Evolutionary conservation across 2,113 vertebrate genomes (phyloP).

Genomic region (Pseudopodoces humilis): DNA sequence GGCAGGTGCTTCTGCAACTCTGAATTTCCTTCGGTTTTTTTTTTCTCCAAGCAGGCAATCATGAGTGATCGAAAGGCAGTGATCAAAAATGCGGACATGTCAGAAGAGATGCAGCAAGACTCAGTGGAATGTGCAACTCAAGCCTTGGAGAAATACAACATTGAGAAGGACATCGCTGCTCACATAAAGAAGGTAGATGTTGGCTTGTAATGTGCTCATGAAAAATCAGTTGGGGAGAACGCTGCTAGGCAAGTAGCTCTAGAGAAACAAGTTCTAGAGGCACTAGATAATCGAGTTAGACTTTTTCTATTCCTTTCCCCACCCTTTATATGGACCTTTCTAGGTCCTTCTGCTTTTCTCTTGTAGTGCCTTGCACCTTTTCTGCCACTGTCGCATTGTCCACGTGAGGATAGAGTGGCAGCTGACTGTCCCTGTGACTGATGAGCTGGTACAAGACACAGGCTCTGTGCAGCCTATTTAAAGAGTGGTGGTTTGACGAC

Average conservation of each 20-base stretch:
- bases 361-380: neutral
- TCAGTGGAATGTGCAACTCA: conserved; percentile 95
- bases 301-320: neutral
- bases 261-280: neutral
- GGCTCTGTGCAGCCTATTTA: neutral
- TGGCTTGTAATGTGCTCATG: neutral
- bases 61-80: conserved; percentile 70
- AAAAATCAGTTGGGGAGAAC: neutral
- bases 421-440: neutral
- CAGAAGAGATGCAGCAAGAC: conserved; percentile 96
- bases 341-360: neutral
- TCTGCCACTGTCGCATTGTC: neutral
- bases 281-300: neutral
- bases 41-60: neutral
- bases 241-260: neutral
- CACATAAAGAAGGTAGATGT: conserved; percentile 92
- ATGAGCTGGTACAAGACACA: neutral
- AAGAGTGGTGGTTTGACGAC: neutral
- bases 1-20: neutral
- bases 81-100: conserved; percentile 89
- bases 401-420: neutral
- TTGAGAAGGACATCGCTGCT: conserved; percentile 97
- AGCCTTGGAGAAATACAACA: conserved; percentile 96
- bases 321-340: neutral
- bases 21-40: conserved; percentile 62